Evolutionary conservation across 2,888 invertebrate genomes (phyloP).

Genomic region (Taenaris catops): DNA sequence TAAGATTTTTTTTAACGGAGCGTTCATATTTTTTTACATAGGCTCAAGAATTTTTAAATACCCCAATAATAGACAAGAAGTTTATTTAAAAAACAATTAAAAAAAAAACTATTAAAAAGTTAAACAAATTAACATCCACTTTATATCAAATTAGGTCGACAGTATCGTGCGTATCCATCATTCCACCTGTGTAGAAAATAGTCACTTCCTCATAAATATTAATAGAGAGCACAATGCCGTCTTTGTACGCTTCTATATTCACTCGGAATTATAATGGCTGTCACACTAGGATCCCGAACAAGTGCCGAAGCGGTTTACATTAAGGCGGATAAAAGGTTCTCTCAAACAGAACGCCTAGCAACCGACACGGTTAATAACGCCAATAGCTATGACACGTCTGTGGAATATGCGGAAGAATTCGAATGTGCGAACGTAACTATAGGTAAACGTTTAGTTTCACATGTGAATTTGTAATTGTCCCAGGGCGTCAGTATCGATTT

Average conservation of each 20-base stretch:
- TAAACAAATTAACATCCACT: constrained; percentile 65
- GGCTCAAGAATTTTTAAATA: too few species aligned
- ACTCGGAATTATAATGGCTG: constrained; percentile 74
- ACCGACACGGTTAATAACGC: constrained; percentile 60
- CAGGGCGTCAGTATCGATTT: constrained; percentile 25
- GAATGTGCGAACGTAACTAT: constrained; percentile 12
- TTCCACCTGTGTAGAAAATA: constrained; percentile 72
- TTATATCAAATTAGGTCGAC: constrained; percentile 63
- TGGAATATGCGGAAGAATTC: constrained; percentile 36
- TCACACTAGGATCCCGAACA: constrained; percentile 71
- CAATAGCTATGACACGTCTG: constrained; percentile 58
- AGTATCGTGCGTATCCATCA: constrained; percentile 72
- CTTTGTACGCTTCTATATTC: constrained; percentile 74
- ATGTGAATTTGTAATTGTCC: constrained; percentile 30
- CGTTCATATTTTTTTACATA: too few species aligned
- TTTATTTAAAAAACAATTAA: too few species aligned
- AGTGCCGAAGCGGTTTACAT: constrained; percentile 71
- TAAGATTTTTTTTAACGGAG: too few species aligned
- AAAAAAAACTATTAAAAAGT: too few species aligned
- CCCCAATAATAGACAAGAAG: constrained; percentile 4
- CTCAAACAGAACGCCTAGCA: constrained; percentile 65
- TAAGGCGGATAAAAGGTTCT: constrained; percentile 67
- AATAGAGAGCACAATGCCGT: constrained; percentile 66
- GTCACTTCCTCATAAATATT: constrained; percentile 75
- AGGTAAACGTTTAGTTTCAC: constrained; percentile 41